Evolutionary conservation across 2,113 vertebrate species (phyloP).

Genomic region (Prionailurus bengalensis): DNA sequence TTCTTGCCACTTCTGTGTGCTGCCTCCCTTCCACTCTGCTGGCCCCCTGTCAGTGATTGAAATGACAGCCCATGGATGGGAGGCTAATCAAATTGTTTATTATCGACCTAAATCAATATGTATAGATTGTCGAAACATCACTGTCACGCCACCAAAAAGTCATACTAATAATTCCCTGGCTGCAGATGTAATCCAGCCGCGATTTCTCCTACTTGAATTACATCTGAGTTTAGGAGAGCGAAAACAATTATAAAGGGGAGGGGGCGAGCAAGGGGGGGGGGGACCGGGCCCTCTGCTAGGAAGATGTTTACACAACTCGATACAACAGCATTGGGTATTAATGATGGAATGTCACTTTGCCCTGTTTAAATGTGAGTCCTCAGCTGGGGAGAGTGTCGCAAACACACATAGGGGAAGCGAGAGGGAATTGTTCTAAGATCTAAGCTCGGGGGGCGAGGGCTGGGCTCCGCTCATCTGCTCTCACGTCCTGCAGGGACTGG

Average conservation of each 20-base stretch:
- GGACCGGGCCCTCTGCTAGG: neutral
- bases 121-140: slow-evolving; percentile 99
- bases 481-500: neutral
- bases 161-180: slow-evolving; percentile 91
- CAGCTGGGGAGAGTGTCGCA: neutral
- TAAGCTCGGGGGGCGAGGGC: rapidly evolving
- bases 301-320: slow-evolving; percentile 64
- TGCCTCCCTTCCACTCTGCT: slow-evolving; percentile 94
- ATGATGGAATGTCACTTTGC: slow-evolving; percentile 75
- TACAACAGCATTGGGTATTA: slow-evolving; percentile 71
- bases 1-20: slow-evolving; percentile 88
- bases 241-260: slow-evolving; percentile 81
- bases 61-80: slow-evolving; percentile 99
- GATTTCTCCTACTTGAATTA: slow-evolving; percentile 85
- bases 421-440: neutral
- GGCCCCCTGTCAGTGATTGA: slow-evolving; percentile 97
- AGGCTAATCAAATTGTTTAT: slow-evolving; percentile 99
- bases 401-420: rapidly evolving
- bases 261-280: slow-evolving; percentile 55
- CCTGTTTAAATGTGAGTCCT: slow-evolving; percentile 47
- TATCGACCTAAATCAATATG: slow-evolving; percentile 99
- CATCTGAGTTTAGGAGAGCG: slow-evolving; percentile 84
- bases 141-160: slow-evolving; percentile 95
- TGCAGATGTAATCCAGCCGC: slow-evolving; percentile 86
- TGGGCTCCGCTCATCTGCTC: neutral